Percentiles rank a stretch among this genome's conserved stretches.
These are phyloP conservation scores for Pasiphila rectangulata DNA, from an alignment of 2,888 invertebrate genomes.

Conservation along the genomic window DNA sequence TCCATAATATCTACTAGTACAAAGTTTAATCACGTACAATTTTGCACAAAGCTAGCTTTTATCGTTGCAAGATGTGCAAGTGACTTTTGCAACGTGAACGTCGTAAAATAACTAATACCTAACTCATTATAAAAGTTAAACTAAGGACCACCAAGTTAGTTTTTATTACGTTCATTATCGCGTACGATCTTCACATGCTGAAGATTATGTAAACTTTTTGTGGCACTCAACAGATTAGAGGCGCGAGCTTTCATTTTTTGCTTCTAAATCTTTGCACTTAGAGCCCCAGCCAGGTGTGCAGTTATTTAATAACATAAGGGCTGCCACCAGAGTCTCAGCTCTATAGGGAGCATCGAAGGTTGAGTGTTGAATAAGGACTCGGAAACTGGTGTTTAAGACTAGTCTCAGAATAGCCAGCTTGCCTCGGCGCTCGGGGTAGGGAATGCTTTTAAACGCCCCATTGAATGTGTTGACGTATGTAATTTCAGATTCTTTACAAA, in stretches of 20 bases:
- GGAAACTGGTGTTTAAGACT: constrained; percentile 26
- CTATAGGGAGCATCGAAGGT: background rate
- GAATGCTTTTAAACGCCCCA: constrained; percentile 67
- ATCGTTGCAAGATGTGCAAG: background rate
- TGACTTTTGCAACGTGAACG: background rate
- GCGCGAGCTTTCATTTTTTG: constrained; percentile 22
- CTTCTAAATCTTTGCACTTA: constrained; percentile 24
- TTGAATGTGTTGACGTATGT: constrained; percentile 68
- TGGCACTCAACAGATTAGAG: constrained; percentile 18
- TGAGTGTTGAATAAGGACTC: background rate
- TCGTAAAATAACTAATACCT: background rate
- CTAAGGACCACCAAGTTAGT: constrained; percentile 11
- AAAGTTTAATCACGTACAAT: background rate
- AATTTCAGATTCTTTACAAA: constrained; percentile 67
- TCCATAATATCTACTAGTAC: background rate
- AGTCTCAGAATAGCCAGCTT: constrained; percentile 43
- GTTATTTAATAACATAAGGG: constrained; percentile 17
- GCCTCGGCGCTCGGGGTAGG: constrained; percentile 47
- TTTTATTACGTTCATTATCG: constrained; percentile 12
- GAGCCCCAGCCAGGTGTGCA: constrained; percentile 25
- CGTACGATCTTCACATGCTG: constrained; percentile 24
- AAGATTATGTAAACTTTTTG: constrained; percentile 18
- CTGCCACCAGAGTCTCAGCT: constrained; percentile 10
- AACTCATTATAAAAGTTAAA: background rate
- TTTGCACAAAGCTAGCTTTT: background rate